Evolutionary conservation across 2,888 invertebrate genomes (phyloP).

Genomic region (Ernsta delagoae): DNA sequence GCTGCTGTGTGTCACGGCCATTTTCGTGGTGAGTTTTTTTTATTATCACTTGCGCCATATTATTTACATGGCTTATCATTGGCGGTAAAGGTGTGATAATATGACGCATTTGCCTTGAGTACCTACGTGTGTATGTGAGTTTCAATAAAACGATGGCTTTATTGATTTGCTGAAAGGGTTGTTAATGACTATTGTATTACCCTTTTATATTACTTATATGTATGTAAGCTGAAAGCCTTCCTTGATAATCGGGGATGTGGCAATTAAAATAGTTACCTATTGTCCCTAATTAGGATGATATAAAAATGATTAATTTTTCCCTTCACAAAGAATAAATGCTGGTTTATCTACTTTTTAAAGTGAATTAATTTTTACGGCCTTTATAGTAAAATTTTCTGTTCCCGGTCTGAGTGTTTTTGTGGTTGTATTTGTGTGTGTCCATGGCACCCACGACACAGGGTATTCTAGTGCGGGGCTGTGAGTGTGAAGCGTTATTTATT

Average conservation of each 20-base stretch:
- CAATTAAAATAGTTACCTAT: too few relatives aligned
- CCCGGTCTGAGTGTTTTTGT: too few relatives aligned
- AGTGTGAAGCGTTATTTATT: too few relatives aligned
- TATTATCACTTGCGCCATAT: constrained; percentile 2
- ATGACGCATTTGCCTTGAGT: constrained; percentile 16
- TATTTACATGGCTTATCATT: constrained; percentile 15
- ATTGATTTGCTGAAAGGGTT: not conserved
- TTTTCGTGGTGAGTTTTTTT: constrained; percentile 89
- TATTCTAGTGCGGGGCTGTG: too few relatives aligned
- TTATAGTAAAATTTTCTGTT: too few relatives aligned
- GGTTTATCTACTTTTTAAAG: too few relatives aligned
- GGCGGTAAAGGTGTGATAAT: constrained; percentile 10
- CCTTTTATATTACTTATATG: not conserved
- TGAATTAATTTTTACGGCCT: too few relatives aligned
- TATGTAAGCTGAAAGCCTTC: not conserved
- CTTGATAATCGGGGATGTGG: constrained; percentile 5
- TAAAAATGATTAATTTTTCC: too few relatives aligned
- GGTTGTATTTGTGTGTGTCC: too few relatives aligned
- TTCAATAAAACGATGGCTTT: not conserved
- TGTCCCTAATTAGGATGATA: too few relatives aligned
- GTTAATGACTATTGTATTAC: not conserved
- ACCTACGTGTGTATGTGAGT: not conserved
- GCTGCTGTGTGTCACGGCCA: constrained; percentile 89
- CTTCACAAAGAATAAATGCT: too few relatives aligned
- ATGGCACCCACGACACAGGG: too few relatives aligned